phyloP scores from a whole-genome alignment of 2,797 vertebrate species.

The Myripristis murdjan region DNA sequence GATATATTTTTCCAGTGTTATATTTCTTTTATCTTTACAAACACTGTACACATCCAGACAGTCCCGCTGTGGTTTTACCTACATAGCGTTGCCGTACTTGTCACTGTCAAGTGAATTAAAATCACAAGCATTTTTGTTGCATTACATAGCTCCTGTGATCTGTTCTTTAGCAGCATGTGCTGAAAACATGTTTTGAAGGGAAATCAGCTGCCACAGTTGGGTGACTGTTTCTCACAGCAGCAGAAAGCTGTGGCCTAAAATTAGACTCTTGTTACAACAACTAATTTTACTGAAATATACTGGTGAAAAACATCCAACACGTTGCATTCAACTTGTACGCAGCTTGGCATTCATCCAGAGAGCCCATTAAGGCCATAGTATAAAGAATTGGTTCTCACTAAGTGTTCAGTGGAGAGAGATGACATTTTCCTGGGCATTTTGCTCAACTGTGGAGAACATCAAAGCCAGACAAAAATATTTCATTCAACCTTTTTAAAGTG shows the following conservation, averaged over 20 bases:
- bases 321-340: too few species aligned
- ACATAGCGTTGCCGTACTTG: background rate
- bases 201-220: conserved; percentile 1
- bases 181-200: conserved; percentile 14
- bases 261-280: too few species aligned
- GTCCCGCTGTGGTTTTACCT: conserved; percentile 18
- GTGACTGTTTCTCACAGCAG: background rate
- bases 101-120: conserved; percentile 16
- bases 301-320: too few species aligned
- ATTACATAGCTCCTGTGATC: conserved; percentile 26
- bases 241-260: background rate
- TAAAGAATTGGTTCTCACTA: background rate
- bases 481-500: conserved; percentile 21
- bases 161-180: conserved; percentile 15
- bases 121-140: conserved; percentile 4
- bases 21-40: conserved; percentile 3
- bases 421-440: conserved; percentile 18
- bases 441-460: conserved; percentile 7
- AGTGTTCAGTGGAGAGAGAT: background rate
- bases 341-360: background rate
- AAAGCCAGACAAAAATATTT: conserved; percentile 13
- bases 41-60: conserved; percentile 6
- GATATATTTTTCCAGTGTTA: background rate
- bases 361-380: conserved; percentile 1
- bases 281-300: too few species aligned